These are phyloP conservation scores for Cephus pygmeus DNA, from an alignment of 2,888 invertebrate species.

Conservation along the genomic window DNA sequence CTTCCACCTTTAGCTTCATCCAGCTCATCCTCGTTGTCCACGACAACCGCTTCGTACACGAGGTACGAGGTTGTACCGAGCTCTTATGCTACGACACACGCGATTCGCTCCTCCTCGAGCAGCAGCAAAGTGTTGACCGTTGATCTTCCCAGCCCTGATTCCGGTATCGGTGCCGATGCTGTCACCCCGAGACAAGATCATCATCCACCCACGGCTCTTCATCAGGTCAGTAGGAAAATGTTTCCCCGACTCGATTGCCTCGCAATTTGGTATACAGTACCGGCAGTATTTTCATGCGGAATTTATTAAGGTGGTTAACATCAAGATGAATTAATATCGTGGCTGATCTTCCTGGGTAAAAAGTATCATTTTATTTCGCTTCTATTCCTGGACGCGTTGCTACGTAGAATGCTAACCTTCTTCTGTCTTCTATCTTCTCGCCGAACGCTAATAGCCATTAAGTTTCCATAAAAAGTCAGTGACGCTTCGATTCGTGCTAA, in stretches of 20 bases:
- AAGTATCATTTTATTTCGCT: not conserved
- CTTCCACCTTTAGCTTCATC: constrained; percentile 60
- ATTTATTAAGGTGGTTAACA: not conserved
- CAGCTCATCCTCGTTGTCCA: constrained; percentile 76
- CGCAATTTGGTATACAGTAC: not conserved
- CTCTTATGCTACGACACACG: constrained; percentile 61
- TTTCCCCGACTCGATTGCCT: not conserved
- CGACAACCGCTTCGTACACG: constrained; percentile 61
- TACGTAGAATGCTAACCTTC: not conserved
- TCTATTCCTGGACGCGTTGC: not conserved
- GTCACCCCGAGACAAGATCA: constrained; percentile 78
- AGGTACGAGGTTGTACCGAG: constrained; percentile 64
- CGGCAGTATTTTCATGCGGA: not conserved
- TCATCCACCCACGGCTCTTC: constrained; percentile 80
- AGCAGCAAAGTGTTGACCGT: constrained; percentile 80
- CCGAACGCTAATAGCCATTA: not conserved
- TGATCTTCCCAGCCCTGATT: constrained; percentile 95
- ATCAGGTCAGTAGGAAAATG: constrained; percentile 77
- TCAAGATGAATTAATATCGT: not conserved
- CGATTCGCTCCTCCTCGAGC: constrained; percentile 61
- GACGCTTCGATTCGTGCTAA: not conserved
- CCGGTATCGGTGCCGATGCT: constrained; percentile 94
- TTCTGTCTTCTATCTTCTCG: not conserved
- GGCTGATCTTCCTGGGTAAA: not conserved
- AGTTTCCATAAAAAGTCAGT: not conserved